Base-by-base conservation (phyloP, 2,113 vertebrate genomes). In the Xenus cinereus region DNA sequence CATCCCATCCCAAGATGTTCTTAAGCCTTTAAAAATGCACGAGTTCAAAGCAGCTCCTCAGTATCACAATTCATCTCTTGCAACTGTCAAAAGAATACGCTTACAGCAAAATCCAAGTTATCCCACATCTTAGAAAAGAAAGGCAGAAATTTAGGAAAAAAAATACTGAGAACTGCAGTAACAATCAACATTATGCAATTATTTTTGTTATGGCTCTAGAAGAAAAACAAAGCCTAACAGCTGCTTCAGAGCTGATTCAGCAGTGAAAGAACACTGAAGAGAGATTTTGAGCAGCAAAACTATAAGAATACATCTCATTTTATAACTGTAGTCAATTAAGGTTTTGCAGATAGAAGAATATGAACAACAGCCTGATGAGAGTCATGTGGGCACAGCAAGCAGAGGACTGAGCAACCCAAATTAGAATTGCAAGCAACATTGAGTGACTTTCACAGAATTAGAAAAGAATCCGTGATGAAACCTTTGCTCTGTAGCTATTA, bases 191-290 rank as follows among this genome's bases (percentile, higher is more conserved):
- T 35, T 39, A 48, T 13, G 39, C 27, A 76, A 68, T 89, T 90
- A 43, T 54, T 94, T 90, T 83, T 94, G 39, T 74, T 60, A 63
- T 1, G 0, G 26, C 35, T 84, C 73, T 51, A 43, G 43, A 75
- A 74, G 68, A 81, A 95, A 89, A 93, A 56, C 28, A 62, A 80
- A 84, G 79, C 19, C 33, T 90, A 80, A 57, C 79, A 93, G 83
- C 83, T 95, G 92, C 28, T 90, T 90, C 82, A 74, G 71, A 94
- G 63, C 86, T 84, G 76, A 95, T 71, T 93, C 84, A 88, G 77
- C 92, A 95, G 53, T 59, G 78, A 69, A 92, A 86, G 28, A 94
- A 87, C 67, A 80, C 11, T 67, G 57, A 9, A 68, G 59, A 83
- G 59, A 75, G 46, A 84, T 63, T 93, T 20, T 77, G 27, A 93